Conservation (phyloP, 2,113 vertebrate species). For the Malurus melanocephalus region DNA sequence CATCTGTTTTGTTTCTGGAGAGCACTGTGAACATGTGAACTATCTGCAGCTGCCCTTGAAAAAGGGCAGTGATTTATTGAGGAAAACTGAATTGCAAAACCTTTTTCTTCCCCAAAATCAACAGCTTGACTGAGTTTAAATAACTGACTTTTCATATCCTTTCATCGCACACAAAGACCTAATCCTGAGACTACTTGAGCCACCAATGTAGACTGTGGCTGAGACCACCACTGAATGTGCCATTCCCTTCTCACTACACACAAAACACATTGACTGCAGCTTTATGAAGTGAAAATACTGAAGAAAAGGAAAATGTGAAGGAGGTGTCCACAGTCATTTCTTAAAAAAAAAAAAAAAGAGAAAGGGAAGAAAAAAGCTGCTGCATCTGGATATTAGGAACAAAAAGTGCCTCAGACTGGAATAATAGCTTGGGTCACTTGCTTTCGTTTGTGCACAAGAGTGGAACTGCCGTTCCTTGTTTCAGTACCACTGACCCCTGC, state of each 20-base stretch:
- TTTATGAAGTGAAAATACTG: slow-evolving; percentile 95
- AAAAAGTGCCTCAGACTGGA: slow-evolving; percentile 81
- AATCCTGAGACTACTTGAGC: slow-evolving; percentile 94
- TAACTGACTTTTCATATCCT: slow-evolving; percentile 98
- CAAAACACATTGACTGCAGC: slow-evolving; percentile 93
- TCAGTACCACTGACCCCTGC: slow-evolving; percentile 89
- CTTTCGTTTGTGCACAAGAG: slow-evolving; percentile 77
- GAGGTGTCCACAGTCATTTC: slow-evolving; percentile 87
- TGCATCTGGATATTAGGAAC: slow-evolving; percentile 89
- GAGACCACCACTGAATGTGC: slow-evolving; percentile 91
- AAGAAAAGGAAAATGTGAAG: slow-evolving; percentile 87
- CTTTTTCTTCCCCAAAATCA: slow-evolving; percentile 82
- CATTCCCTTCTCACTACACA: slow-evolving; percentile 84
- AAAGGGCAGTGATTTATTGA: slow-evolving; percentile 82
- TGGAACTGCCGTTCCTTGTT: slow-evolving; percentile 87
- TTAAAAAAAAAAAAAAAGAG: neutral
- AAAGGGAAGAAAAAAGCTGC: slow-evolving; percentile 73
- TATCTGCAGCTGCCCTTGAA: slow-evolving; percentile 72
- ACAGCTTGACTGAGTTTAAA: slow-evolving; percentile 96
- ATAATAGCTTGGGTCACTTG: slow-evolving; percentile 84
- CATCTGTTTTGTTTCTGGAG: slow-evolving; percentile 44
- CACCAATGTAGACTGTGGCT: slow-evolving; percentile 87
- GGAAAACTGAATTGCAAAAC: slow-evolving; percentile 84
- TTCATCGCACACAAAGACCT: slow-evolving; percentile 92
- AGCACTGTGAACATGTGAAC: slow-evolving; percentile 55